Evolutionary conservation across 2,797 vertebrate genomes (phyloP).

Genomic region (Manis javanica): DNA sequence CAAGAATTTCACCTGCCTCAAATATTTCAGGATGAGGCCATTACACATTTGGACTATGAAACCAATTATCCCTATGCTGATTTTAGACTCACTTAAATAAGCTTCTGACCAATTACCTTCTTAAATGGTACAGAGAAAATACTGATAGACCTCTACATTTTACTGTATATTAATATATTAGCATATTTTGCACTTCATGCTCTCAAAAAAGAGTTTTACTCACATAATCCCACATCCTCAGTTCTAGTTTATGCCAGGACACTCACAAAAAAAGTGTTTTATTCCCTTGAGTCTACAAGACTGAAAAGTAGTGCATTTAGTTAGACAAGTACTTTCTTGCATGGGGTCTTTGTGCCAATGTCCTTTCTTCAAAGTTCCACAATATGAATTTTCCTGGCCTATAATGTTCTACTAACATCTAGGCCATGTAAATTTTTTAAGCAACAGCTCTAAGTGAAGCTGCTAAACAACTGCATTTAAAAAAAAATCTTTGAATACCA

Average conservation of each 20-base stretch:
- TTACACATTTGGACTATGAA: not conserved
- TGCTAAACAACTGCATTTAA: not conserved
- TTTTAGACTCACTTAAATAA: constrained; percentile 31
- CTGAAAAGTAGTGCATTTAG: not conserved
- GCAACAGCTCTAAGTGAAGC: not conserved
- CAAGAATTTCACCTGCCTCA: not conserved
- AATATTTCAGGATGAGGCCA: not conserved
- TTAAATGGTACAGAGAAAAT: not conserved
- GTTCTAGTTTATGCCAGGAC: not conserved
- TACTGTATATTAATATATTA: not conserved
- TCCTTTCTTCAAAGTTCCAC: constrained; percentile 14
- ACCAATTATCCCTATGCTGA: not conserved
- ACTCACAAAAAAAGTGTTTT: not conserved
- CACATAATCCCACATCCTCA: not conserved
- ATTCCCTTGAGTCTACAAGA: not conserved
- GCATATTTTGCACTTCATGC: not conserved
- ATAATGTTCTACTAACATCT: not conserved
- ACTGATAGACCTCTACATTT: not conserved
- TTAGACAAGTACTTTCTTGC: not conserved
- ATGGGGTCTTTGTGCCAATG: not conserved
- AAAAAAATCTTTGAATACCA: not conserved
- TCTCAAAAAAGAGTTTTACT: not conserved
- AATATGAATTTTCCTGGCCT: not conserved
- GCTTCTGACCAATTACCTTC: not conserved
- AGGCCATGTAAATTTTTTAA: not conserved